Evolutionary conservation across 2,888 invertebrate genomes (phyloP).

Genomic region (Camponotus fellah): DNA sequence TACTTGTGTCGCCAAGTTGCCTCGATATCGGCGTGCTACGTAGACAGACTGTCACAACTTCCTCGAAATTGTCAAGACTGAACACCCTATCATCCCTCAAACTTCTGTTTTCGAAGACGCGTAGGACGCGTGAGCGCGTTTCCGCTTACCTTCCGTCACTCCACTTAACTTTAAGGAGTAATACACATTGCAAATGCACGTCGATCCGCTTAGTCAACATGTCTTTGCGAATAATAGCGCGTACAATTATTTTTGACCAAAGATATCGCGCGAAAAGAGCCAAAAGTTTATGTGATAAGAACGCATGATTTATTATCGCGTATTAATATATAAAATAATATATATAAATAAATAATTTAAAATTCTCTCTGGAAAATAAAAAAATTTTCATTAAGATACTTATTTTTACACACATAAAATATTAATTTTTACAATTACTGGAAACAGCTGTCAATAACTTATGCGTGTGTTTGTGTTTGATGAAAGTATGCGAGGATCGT

Average conservation of each 20-base stretch:
- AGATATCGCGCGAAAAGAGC: neutral
- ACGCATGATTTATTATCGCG: neutral
- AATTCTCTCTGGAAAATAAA: neutral
- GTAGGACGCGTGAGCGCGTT: conserved; percentile 41
- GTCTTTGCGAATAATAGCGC: neutral
- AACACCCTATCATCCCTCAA: conserved; percentile 72
- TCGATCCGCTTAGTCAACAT: conserved; percentile 18
- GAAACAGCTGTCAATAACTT: neutral
- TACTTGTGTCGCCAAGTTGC: conserved; percentile 74
- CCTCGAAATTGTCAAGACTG: conserved; percentile 72
- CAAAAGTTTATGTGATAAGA: neutral
- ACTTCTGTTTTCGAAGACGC: conserved; percentile 58
- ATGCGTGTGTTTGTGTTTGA: conserved; percentile 19
- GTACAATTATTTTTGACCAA: neutral
- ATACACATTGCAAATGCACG: conserved; percentile 34
- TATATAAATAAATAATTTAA: neutral
- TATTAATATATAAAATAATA: neutral
- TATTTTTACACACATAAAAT: neutral
- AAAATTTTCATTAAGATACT: neutral
- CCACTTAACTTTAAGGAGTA: conserved; percentile 17
- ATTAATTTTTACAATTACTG: conserved; percentile 16
- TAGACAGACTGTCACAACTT: conserved; percentile 76
- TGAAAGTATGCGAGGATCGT: conserved; percentile 16
- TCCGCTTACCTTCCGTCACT: conserved; percentile 35
- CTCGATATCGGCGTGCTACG: conserved; percentile 69